Percentiles rank a stretch among this genome's conserved stretches.
Conservation (phyloP, 2,888 invertebrate species). For the Hydriomena furcata region DNA sequence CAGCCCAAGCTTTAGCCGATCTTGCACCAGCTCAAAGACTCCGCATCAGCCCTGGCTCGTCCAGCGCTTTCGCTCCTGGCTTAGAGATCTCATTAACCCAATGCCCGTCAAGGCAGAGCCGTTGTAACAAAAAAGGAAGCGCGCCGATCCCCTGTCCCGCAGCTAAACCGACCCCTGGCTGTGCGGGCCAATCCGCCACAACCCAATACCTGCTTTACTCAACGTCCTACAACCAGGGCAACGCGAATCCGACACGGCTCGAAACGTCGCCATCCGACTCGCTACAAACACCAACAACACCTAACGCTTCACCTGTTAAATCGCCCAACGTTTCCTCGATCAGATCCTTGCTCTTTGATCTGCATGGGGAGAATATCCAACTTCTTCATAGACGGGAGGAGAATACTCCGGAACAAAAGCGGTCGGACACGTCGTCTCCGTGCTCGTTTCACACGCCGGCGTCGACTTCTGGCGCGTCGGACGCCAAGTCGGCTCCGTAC, state of each 20-base stretch:
- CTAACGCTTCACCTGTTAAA: not conserved
- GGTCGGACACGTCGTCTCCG: not conserved
- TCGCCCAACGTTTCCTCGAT: not conserved
- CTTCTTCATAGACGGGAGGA: not conserved
- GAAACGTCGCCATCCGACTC: slow-evolving; percentile 5
- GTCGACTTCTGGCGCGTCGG: slow-evolving; percentile 24
- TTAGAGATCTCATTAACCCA: slow-evolving; percentile 51
- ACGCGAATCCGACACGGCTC: slow-evolving; percentile 11
- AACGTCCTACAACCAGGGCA: slow-evolving; percentile 32
- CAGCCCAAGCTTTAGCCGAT: slow-evolving; percentile 53
- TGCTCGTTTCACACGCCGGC: slow-evolving; percentile 36
- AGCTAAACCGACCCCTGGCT: slow-evolving; percentile 42
- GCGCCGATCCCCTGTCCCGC: slow-evolving; percentile 49
- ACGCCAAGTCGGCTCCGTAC: slow-evolving; percentile 19
- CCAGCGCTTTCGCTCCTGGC: slow-evolving; percentile 48
- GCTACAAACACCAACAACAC: not conserved
- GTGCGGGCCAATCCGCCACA: slow-evolving; percentile 36
- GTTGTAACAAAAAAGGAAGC: slow-evolving; percentile 20
- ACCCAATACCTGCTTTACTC: slow-evolving; percentile 55
- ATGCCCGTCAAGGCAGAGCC: slow-evolving; percentile 46
- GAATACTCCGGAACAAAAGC: not conserved
- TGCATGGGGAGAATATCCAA: not conserved
- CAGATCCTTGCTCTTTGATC: slow-evolving; percentile 2
- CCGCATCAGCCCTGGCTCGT: slow-evolving; percentile 38
- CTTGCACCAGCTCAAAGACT: slow-evolving; percentile 45